Conservation (phyloP, 2,888 invertebrate species). For the Megastigmus dorsalis region DNA sequence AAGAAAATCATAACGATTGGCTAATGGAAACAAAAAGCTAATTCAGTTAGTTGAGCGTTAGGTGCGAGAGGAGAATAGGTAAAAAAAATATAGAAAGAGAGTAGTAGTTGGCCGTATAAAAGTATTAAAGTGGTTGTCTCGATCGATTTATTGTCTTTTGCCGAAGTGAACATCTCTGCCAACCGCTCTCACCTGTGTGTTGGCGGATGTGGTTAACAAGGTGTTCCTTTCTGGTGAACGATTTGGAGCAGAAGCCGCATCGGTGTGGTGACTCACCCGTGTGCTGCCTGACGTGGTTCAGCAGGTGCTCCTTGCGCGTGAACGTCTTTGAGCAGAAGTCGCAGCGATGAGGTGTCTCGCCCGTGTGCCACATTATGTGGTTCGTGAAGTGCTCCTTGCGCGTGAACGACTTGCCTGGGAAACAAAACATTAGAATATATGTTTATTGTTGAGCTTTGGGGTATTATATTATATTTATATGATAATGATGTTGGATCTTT, state of each 20-base stretch:
- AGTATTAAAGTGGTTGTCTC: no score
- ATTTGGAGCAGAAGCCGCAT: constrained; percentile 90
- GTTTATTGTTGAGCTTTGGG: no score
- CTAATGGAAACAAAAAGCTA: no score
- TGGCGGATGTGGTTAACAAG: constrained; percentile 90
- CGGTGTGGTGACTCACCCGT: constrained; percentile 90
- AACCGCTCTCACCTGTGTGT: constrained; percentile 79
- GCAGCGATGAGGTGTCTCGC: constrained; percentile 86
- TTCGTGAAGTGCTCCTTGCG: constrained; percentile 93
- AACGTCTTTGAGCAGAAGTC: constrained; percentile 88
- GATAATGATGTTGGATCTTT: no score
- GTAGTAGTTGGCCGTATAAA: no score
- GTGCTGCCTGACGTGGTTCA: constrained; percentile 87
- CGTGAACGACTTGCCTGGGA: constrained; percentile 84
- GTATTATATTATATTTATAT: no score
- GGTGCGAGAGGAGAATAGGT: no score
- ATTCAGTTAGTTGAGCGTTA: no score
- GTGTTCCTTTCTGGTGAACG: constrained; percentile 90
- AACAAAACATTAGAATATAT: constrained; percentile 23
- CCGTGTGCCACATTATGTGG: constrained; percentile 92
- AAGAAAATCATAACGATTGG: no score
- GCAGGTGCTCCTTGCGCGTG: constrained; percentile 84
- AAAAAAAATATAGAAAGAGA: no score
- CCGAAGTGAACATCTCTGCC: constrained; percentile 69
- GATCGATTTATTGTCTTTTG: no score